Evolutionary conservation across 2,797 vertebrate species (phyloP).

Genomic region (Jordanella pulchra): DNA sequence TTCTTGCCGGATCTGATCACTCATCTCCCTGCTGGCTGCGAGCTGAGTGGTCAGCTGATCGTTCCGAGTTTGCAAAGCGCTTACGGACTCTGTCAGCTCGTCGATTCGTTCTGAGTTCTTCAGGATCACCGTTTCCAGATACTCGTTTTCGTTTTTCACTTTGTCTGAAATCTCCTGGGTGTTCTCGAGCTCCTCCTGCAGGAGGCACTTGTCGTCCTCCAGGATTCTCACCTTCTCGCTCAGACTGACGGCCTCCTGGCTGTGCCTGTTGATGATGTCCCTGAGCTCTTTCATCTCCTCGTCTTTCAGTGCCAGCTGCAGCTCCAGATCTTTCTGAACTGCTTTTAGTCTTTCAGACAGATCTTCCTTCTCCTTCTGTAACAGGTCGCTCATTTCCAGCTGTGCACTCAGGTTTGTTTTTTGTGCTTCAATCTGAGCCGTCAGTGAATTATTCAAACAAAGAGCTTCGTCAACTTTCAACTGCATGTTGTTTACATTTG

Average conservation of each 20-base stretch:
- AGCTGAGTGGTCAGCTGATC: conserved; percentile 78
- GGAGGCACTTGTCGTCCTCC: conserved; percentile 87
- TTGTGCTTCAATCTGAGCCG: conserved; percentile 74
- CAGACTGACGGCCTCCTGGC: conserved; percentile 77
- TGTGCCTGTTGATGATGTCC: conserved; percentile 65
- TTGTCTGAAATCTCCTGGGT: conserved; percentile 84
- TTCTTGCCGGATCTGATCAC: conserved; percentile 70
- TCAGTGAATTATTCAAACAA: conserved; percentile 76
- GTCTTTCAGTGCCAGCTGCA: conserved; percentile 71
- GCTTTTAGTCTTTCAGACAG: conserved; percentile 68
- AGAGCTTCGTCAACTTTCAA: conserved; percentile 77
- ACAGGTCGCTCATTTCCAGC: conserved; percentile 64
- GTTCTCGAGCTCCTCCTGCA: conserved; percentile 89
- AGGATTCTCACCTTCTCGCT: conserved; percentile 87
- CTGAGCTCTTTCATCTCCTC: conserved; percentile 71
- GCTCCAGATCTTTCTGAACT: conserved; percentile 65
- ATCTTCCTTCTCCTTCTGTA: conserved; percentile 73
- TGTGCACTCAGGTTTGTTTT: conserved; percentile 78
- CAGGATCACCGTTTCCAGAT: conserved; percentile 85
- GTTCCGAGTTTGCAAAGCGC: conserved; percentile 77
- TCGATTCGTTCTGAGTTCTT: conserved; percentile 83
- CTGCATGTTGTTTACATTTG: conserved; percentile 74
- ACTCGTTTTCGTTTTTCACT: conserved; percentile 88
- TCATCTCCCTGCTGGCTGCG: conserved; percentile 74
- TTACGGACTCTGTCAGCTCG: conserved; percentile 80